A percentile compares a stretch with the other conserved stretches of the same genome.
Evolutionary conservation across 2,113 vertebrate species (phyloP).

Genomic region (Circaetus gallicus): DNA sequence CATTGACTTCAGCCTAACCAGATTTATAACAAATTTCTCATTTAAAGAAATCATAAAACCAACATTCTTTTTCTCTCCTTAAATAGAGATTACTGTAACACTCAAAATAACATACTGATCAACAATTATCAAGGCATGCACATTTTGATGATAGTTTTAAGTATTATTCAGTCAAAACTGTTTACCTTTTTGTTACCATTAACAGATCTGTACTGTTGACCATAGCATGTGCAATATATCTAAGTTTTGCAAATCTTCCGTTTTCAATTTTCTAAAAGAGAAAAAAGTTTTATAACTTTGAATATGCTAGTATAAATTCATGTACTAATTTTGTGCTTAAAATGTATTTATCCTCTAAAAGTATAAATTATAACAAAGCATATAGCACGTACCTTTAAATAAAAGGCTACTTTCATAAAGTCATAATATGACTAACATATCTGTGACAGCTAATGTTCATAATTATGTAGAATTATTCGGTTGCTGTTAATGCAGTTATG

Average conservation of each 20-base stretch:
- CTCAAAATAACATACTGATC: neutral
- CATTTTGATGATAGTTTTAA: neutral
- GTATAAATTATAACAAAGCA: neutral
- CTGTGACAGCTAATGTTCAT: neutral
- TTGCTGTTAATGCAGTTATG: neutral
- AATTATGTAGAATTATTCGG: neutral
- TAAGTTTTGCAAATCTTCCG: constrained; percentile 94
- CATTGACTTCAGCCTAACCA: neutral
- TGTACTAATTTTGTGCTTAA: neutral
- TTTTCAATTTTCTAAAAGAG: constrained; percentile 93
- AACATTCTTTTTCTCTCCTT: neutral
- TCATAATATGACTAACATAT: neutral
- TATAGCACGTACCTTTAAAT: neutral
- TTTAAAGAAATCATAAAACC: neutral
- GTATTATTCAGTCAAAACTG: neutral
- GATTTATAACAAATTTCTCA: neutral
- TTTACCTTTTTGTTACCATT: constrained; percentile 96
- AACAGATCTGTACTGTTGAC: constrained; percentile 94
- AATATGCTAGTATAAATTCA: neutral
- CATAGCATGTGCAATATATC: constrained; percentile 94
- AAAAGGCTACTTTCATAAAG: neutral
- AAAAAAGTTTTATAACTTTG: constrained; percentile 28
- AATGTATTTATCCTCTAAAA: neutral
- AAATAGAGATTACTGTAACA: neutral
- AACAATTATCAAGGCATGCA: neutral